Evolutionary conservation across 2,888 invertebrate genomes (phyloP).

Genomic region (Cephus pygmeus): DNA sequence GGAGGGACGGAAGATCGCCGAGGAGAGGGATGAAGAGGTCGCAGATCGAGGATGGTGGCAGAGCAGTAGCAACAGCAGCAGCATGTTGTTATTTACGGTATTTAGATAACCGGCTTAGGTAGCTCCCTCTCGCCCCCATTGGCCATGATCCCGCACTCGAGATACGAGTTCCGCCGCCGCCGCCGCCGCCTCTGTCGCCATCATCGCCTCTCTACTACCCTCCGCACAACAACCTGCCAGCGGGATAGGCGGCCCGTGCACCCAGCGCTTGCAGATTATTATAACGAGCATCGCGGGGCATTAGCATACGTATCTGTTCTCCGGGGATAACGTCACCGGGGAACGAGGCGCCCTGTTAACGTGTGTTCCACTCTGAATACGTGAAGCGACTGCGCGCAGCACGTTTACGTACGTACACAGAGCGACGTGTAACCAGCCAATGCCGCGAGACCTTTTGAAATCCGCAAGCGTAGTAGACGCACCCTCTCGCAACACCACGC

Average conservation of each 20-base stretch:
- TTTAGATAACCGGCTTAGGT: slow-evolving; percentile 66
- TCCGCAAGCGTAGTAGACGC: background rate
- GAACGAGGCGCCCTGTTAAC: background rate
- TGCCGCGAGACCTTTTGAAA: background rate
- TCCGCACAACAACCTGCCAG: slow-evolving; percentile 39
- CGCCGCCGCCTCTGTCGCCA: slow-evolving; percentile 27
- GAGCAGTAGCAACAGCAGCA: slow-evolving; percentile 30
- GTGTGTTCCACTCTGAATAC: background rate
- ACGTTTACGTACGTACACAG: background rate
- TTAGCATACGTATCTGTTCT: slow-evolving; percentile 60
- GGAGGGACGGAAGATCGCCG: background rate
- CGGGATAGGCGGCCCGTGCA: slow-evolving; percentile 36
- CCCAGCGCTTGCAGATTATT: slow-evolving; percentile 59
- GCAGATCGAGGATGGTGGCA: slow-evolving; percentile 28
- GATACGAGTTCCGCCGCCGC: slow-evolving; percentile 50
- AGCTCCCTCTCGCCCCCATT: slow-evolving; percentile 56
- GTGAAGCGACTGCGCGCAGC: background rate
- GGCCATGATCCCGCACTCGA: slow-evolving; percentile 58
- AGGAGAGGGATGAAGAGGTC: slow-evolving; percentile 1
- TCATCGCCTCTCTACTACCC: slow-evolving; percentile 21
- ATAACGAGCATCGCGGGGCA: slow-evolving; percentile 59
- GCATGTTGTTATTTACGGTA: slow-evolving; percentile 62
- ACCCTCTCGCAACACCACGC: background rate
- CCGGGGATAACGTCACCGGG: slow-evolving; percentile 28
- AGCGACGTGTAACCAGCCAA: background rate